phyloP scores from a whole-genome alignment of 2,113 vertebrate species.

The Chelonoidis abingdonii region DNA sequence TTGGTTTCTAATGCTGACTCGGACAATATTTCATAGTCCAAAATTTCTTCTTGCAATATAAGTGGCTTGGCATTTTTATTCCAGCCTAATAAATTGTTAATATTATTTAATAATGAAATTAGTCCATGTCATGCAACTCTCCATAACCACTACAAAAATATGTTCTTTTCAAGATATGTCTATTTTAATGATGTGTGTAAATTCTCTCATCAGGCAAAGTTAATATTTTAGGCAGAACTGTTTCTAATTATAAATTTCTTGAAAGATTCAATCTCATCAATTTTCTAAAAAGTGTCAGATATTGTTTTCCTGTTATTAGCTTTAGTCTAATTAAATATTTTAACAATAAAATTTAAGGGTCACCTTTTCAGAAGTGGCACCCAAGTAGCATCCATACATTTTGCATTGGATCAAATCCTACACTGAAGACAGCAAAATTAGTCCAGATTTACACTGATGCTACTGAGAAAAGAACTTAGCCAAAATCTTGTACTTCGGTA shows the following conservation, averaged over 20 bases:
- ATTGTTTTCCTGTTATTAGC: neutral
- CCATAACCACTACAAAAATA: slow-evolving; percentile 64
- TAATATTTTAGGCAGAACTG: slow-evolving; percentile 44
- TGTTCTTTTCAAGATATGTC: slow-evolving; percentile 57
- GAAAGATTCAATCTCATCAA: neutral
- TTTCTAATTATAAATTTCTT: slow-evolving; percentile 47
- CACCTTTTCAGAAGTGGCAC: neutral
- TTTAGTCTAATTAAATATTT: neutral
- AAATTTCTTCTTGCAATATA: slow-evolving; percentile 25
- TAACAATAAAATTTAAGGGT: neutral
- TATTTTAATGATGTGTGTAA: slow-evolving; percentile 53
- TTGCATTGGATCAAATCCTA: neutral
- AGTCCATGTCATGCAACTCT: slow-evolving; percentile 39
- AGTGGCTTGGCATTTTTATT: slow-evolving; percentile 52
- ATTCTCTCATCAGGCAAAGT: neutral
- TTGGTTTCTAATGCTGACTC: slow-evolving; percentile 37
- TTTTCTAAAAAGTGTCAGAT: neutral
- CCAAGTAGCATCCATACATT: neutral
- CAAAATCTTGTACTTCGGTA: neutral
- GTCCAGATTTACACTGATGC: rapidly evolving
- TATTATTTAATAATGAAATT: slow-evolving; percentile 72
- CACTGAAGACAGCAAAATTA: neutral
- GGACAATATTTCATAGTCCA: slow-evolving; percentile 56
- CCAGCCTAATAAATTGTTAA: slow-evolving; percentile 72
- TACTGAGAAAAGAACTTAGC: neutral